phyloP scores from a whole-genome alignment of 1,140 invertebrate species.

The Drosophila varians region DNA sequence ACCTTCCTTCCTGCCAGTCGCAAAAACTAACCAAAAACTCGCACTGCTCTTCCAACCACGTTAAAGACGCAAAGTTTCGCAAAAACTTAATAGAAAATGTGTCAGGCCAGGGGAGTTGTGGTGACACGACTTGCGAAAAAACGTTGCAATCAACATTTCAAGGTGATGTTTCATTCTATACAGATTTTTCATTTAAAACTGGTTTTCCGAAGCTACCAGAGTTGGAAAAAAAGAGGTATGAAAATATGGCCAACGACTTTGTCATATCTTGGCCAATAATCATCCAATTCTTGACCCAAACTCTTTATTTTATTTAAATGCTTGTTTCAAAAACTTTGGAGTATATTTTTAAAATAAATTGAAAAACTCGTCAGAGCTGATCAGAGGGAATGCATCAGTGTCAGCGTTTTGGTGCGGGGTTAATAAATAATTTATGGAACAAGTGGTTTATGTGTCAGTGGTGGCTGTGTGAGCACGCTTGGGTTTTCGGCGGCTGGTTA shows the following conservation, averaged over 20 bases:
- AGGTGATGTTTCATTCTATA: neutral
- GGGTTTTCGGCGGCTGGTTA: slow-evolving; percentile 13
- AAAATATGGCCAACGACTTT: no score
- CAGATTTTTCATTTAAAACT: no score
- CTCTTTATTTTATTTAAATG: no score
- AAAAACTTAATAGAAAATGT: slow-evolving; percentile 15
- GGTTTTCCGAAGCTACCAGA: no score
- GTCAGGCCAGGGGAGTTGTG: slow-evolving; percentile 6
- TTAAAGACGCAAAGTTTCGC: slow-evolving; percentile 19
- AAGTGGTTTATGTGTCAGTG: slow-evolving; percentile 11
- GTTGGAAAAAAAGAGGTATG: no score
- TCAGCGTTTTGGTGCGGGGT: slow-evolving; percentile 2
- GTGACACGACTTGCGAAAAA: slow-evolving; percentile 17
- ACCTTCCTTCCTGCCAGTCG: slow-evolving; percentile 12
- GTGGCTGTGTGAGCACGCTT: slow-evolving; percentile 25
- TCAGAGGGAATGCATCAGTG: slow-evolving; percentile 22
- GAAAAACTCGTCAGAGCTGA: no score
- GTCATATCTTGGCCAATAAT: no score
- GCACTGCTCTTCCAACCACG: slow-evolving; percentile 9
- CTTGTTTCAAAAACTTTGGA: no score
- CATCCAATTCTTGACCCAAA: no score
- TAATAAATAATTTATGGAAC: slow-evolving; percentile 39
- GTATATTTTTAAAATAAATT: no score
- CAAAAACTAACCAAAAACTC: slow-evolving; percentile 38
- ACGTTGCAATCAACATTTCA: neutral